Evolutionary conservation across 2,797 vertebrate genomes (phyloP).

Genomic region (Vultur gryphus): DNA sequence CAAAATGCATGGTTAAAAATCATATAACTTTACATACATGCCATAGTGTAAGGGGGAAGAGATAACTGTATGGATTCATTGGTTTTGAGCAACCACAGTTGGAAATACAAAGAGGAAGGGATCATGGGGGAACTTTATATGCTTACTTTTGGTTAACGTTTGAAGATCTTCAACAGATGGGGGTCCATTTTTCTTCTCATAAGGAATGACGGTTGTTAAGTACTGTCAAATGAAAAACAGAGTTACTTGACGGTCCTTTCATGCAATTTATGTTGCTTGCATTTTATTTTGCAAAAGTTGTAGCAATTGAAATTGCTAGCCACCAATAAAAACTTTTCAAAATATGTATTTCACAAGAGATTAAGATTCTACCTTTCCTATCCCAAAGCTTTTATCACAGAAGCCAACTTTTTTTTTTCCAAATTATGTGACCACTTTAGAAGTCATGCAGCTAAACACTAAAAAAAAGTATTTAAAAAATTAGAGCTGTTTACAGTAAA

Average conservation of each 20-base stretch:
- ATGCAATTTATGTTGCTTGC: neutral
- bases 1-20: neutral
- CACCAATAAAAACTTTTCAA: neutral
- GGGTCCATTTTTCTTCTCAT: constrained; percentile 90
- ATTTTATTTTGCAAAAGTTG: neutral
- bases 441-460: neutral
- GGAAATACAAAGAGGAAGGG: neutral
- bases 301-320: neutral
- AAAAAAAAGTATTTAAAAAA: neutral
- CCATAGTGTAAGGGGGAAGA: neutral
- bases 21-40: neutral
- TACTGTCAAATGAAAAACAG: constrained; percentile 80
- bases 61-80: neutral
- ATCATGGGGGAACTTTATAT: neutral
- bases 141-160: constrained; percentile 96
- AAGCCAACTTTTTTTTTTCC: neutral
- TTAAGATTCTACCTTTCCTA: neutral
- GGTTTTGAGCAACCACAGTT: neutral
- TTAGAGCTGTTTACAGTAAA: neutral
- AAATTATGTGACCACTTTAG: neutral
- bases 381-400: neutral
- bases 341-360: neutral
- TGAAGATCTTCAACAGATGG: constrained; percentile 95
- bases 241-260: neutral
- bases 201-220: constrained; percentile 97